Percentiles rank a stretch among this genome's conserved stretches.
phyloP scores from a whole-genome alignment of 2,888 invertebrate genomes.

The Himalopsyche kuldschensis region DNA sequence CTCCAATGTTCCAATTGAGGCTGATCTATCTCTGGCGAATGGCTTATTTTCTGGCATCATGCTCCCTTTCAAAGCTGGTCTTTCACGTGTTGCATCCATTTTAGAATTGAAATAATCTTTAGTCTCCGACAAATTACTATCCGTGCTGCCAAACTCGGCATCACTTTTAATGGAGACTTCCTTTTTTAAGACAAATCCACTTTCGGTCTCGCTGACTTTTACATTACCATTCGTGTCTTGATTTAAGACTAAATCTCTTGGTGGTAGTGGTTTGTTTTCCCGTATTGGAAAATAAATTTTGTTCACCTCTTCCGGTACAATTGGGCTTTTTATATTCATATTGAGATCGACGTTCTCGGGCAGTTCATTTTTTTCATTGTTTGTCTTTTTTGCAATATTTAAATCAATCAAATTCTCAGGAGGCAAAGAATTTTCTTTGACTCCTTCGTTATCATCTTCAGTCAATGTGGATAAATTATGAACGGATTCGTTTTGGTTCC shows the following conservation, averaged over 20 bases:
- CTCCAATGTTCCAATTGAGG: slow-evolving; percentile 63
- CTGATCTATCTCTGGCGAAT: slow-evolving; percentile 61
- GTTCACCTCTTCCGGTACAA: neutral
- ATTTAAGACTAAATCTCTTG: neutral
- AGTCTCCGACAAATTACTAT: slow-evolving; percentile 12
- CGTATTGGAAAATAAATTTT: neutral
- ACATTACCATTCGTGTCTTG: neutral
- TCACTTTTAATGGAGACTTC: neutral
- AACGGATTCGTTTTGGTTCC: slow-evolving; percentile 43
- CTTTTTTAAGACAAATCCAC: neutral
- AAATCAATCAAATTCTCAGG: neutral
- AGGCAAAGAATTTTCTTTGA: neutral
- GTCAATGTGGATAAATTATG: slow-evolving; percentile 51
- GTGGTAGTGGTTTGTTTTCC: neutral
- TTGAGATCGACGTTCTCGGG: neutral
- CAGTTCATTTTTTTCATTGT: neutral
- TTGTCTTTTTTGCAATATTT: neutral
- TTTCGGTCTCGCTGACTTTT: neutral
- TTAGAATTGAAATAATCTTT: slow-evolving; percentile 11
- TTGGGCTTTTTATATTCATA: neutral
- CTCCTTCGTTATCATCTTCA: slow-evolving; percentile 47
- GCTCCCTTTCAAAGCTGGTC: slow-evolving; percentile 3
- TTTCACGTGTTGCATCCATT: slow-evolving; percentile 1
- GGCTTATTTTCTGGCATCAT: slow-evolving; percentile 51
- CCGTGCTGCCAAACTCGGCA: neutral